Evolutionary conservation across 37 sponge, comb jelly and placozoan genomes (phyloP), one percentile per base, ranked within the genome.

Genomic region (Beroe ovata): DNA sequence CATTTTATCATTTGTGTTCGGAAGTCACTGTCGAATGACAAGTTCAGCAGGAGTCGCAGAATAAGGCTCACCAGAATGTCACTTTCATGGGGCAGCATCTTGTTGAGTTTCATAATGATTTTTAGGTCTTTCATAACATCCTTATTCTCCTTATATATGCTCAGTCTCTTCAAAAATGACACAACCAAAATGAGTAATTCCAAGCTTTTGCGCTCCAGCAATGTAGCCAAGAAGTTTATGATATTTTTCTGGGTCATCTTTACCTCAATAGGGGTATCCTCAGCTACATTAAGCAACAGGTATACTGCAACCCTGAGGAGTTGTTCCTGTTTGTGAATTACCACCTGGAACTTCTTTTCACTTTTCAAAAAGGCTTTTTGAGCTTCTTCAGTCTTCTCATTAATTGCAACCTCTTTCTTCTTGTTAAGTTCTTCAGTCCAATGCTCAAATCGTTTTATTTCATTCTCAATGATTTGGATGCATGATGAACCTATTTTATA

Each of bases 401-500:
- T 18, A 18, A 90, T 89, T 92, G 94, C 93, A 29, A 63, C 88
- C 38, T 72, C 92, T 38, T 90, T 92, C 61, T 92, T 94, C 38
- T 91, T 89, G 0, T 33, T 64, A 4, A 95, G 60, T 38, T 96
- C 96, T 26, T 93, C 94, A 3, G 41, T 72, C 60, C 93, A 90
- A 4, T 89, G 21, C 58, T 92, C 72, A 89, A 93, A 72, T 0
- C 94, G 72, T 34, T 93, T 96, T 0, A 96, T 39, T 89, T 96
- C 96, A 88, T 94, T 91, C 36, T 94, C 96, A 29, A 93, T 59
- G 14, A 96, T 92, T 25, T 91, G 33, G 92, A 96, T 92, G 42
- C 95, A 94, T 71, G 92, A 77, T 0, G 95, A 93, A 25, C 96
- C 96, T 92, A 95, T 84, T 89, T 95, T 97, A 89, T 96, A 92